Conservation (phyloP, 2,888 invertebrate genomes). For the Ptychoptera contaminata region DNA sequence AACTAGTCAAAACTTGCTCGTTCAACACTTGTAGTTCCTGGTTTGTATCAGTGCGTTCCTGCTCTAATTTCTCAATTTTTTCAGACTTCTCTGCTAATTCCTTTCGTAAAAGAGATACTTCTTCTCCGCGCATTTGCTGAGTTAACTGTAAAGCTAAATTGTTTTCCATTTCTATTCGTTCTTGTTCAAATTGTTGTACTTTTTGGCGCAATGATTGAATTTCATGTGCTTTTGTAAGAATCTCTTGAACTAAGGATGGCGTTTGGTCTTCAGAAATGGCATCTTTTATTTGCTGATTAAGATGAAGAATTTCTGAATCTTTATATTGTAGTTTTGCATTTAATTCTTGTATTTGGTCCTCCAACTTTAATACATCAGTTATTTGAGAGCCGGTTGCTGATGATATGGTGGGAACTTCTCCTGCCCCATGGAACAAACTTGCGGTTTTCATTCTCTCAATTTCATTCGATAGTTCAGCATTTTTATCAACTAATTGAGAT, state of each 20-base stretch:
- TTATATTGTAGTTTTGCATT: conserved; percentile 20
- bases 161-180: conserved; percentile 28
- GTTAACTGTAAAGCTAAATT: conserved; percentile 20
- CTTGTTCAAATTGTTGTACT: conserved; percentile 30
- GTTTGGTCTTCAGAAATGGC: conserved; percentile 30
- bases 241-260: conserved; percentile 26
- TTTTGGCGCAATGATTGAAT: conserved; percentile 28
- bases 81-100: conserved; percentile 6
- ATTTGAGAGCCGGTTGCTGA: conserved; percentile 1
- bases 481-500: conserved; percentile 9
- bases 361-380: conserved; percentile 7
- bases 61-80: conserved; percentile 4
- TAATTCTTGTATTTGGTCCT: conserved; percentile 11
- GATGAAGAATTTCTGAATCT: conserved; percentile 24
- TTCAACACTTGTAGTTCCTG: conserved; percentile 27
- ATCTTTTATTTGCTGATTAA: conserved; percentile 28
- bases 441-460: conserved; percentile 10
- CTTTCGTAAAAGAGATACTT: conserved; percentile 9
- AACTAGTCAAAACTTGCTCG: conserved; percentile 24
- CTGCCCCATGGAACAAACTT: conserved; percentile 6
- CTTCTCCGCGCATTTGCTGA: conserved; percentile 12
- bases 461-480: conserved; percentile 9
- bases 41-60: conserved; percentile 18
- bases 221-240: conserved; percentile 28
- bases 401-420: conserved; percentile 1